Evolutionary conservation across 1,140 invertebrate species (phyloP).

Genomic region (Trinorchestia longiramus): DNA sequence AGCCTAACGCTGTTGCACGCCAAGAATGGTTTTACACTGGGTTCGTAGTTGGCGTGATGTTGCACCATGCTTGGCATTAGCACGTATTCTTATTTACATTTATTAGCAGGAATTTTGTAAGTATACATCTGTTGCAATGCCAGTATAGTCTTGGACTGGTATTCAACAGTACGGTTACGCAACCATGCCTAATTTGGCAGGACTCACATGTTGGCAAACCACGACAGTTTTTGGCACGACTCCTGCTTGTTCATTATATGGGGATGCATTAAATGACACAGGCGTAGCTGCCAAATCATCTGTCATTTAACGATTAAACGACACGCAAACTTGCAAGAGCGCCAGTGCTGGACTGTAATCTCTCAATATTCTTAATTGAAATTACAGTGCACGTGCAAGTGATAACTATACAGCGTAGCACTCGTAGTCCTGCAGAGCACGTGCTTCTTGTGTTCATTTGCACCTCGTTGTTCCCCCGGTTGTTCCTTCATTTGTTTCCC

Average conservation of each 20-base stretch:
- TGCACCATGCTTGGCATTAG: no score
- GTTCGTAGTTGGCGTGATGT: no score
- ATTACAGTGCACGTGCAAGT: neutral
- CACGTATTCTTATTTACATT: neutral
- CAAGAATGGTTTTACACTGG: neutral
- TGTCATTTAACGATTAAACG: neutral
- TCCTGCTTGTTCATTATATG: neutral
- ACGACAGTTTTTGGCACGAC: neutral
- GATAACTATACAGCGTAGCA: no score
- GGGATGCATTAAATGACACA: neutral
- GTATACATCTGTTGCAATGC: neutral
- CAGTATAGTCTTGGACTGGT: neutral
- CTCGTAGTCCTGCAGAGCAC: no score
- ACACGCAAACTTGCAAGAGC: neutral
- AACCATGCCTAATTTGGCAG: no score
- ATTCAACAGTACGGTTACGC: no score
- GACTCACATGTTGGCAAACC: neutral
- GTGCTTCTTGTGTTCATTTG: no score
- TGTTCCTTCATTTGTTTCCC: no score
- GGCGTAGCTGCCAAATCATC: neutral
- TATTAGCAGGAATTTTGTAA: neutral
- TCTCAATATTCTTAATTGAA: neutral
- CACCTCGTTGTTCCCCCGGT: no score
- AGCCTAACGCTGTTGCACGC: neutral
- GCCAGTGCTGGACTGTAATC: neutral